Conservation (phyloP, 2,113 vertebrate species). For the Chlorocebus sabaeus region DNA sequence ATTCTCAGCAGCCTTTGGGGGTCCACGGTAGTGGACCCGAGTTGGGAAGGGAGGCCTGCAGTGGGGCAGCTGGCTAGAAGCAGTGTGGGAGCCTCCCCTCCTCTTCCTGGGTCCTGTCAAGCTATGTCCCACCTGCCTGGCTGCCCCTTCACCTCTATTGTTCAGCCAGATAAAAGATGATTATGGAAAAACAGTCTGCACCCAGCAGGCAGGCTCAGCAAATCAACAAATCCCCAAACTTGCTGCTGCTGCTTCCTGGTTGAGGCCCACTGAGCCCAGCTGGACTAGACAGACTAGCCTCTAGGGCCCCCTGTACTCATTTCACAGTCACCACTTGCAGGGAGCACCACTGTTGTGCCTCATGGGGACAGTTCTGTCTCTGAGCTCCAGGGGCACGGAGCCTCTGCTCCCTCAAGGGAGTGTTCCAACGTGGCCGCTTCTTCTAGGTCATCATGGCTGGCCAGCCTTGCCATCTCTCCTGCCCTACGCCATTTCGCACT, state of each 20-base stretch:
- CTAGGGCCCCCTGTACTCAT: background rate
- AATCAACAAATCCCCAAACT: slow-evolving; percentile 22
- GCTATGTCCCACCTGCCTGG: slow-evolving; percentile 49
- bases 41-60: background rate
- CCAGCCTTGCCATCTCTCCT: background rate
- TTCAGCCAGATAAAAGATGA: slow-evolving; percentile 65
- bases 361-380: background rate
- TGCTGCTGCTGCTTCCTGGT: background rate
- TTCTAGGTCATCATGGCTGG: background rate
- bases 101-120: background rate
- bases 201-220: slow-evolving; percentile 24
- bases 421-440: background rate
- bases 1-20: background rate
- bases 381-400: background rate
- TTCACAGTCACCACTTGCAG: background rate
- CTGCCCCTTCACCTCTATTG: slow-evolving; percentile 51
- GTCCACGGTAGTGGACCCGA: background rate
- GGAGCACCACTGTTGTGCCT: background rate
- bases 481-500: no score
- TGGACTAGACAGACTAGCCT: background rate
- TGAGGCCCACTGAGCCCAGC: background rate
- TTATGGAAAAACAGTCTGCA: slow-evolving; percentile 23
- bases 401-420: background rate
- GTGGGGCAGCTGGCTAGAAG: background rate
- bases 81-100: background rate